These are phyloP conservation scores for Apodemia mormo DNA, from an alignment of 2,888 invertebrate species.

Conservation along the genomic window DNA sequence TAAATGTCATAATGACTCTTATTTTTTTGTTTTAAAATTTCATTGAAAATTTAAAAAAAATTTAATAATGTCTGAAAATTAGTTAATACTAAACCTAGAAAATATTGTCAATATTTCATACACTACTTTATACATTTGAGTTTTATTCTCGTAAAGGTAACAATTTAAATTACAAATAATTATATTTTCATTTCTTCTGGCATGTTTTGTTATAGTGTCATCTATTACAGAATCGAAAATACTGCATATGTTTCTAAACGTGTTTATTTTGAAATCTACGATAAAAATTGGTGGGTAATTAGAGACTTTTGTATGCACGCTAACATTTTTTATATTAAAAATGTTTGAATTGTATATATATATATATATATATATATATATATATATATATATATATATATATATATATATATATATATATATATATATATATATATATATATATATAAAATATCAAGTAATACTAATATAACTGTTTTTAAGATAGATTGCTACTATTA, in stretches of 20 bases:
- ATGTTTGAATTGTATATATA: not conserved
- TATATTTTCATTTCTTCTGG: not conserved
- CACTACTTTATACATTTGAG: not conserved
- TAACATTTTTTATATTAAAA: not conserved
- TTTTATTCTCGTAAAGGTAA: not conserved
- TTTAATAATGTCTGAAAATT: not conserved
- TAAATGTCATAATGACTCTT: slow-evolving; percentile 17
- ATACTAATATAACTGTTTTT: not conserved
- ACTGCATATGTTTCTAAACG: not conserved
- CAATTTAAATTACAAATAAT: not conserved
- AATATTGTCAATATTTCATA: too few relatives aligned
- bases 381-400: too few relatives aligned
- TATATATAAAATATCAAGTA: not conserved
- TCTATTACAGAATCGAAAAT: not conserved
- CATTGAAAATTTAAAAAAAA: not conserved
- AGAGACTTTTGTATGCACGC: not conserved
- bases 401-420: too few relatives aligned
- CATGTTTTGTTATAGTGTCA: slow-evolving; percentile 4
- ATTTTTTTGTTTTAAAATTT: not conserved
- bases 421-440: too few relatives aligned
- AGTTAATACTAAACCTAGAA: not conserved
- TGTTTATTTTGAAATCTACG: not conserved
- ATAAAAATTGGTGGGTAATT: not conserved
- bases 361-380: too few relatives aligned
- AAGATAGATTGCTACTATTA: not conserved